Evolutionary conservation across 2,113 vertebrate genomes (phyloP), one percentile per base, ranked within the genome.

Genomic region (Malaclemys terrapin): DNA sequence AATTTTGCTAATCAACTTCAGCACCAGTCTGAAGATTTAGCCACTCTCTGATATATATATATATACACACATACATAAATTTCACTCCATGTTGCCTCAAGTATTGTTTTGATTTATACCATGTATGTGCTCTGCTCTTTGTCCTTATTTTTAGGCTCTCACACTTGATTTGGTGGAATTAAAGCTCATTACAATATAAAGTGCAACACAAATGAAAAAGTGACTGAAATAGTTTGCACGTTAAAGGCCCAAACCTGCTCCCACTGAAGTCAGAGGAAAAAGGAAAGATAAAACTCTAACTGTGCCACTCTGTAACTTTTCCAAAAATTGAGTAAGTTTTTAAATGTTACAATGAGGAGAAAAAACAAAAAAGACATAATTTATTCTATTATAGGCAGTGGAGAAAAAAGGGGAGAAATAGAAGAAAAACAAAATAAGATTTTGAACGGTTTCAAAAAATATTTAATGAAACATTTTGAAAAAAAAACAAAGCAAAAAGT

Each of bases 371-470:
- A 22, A 5, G 3, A 31, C 49, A 12, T 31, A 53, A 42, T 31
- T 88, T 19, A 82, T 85, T 75, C 50, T 59, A 16, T 25, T 54
- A 42, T 27, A 42, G 79, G 59, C 82, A 10, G 4, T 56, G 22
- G 3, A 2, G 88, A 85, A 56, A 42, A 3, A 82, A 50, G 0
- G 0, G n/a, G 16, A 82, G 14, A 2, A 85, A 49, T 31, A 54
- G 20, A 5, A 38, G 19, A 38, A 72, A 24, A 72, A 75, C 38
- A 35, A 35, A 31, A 59, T 10, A 59, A 69, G 47, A 84, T 57
- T 75, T 53, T 19, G 12, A 42, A 11, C 85, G 89, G 72, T 49
- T 20, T 69, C 49, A 69, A 76, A 84, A 86, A 8, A 49, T 38
- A 57, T 65, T 65, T 11, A 13, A 14, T 4, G 31, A 65, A 65